phyloP scores from a whole-genome alignment of 2,113 vertebrate genomes.

The Pogonocichla stellata region DNA sequence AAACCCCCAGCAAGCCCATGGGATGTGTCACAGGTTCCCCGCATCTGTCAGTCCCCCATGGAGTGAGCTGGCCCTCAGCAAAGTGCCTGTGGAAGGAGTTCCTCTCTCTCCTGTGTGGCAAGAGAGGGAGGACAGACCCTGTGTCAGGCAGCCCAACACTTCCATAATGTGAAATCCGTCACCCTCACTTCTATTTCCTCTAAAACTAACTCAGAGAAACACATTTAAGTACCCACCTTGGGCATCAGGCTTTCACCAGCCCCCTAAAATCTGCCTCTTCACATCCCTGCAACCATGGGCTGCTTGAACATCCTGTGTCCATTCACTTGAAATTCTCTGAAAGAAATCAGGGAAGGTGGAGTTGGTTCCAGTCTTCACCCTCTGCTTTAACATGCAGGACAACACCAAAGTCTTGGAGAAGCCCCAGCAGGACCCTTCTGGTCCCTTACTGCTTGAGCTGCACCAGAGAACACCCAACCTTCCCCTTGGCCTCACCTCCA shows the following conservation, averaged over 20 bases:
- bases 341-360: neutral
- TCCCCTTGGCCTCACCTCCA: neutral
- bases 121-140: neutral
- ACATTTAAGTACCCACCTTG: neutral
- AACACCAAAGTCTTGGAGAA: neutral
- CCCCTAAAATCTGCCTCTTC: neutral
- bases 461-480: neutral
- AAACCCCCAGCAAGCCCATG: neutral
- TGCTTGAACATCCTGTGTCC: neutral
- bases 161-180: neutral
- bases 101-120: neutral
- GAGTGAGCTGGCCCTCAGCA: rapidly evolving
- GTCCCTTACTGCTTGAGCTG: neutral
- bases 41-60: neutral
- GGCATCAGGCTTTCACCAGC: neutral
- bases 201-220: neutral
- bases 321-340: neutral
- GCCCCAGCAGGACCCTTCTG: neutral
- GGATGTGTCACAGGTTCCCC: neutral
- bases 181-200: neutral
- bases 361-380: neutral
- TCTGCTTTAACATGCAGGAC: neutral
- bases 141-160: neutral
- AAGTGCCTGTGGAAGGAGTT: neutral
- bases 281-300: neutral